A percentile compares a stretch with the other conserved stretches of the same genome.
These are phyloP conservation scores for Sus scrofa DNA, from an alignment of 2,113 vertebrate genomes.

Conservation along the genomic window T2T-Sscrofa CM000823.6:40463001-40463500, in stretches of 20 bases:
- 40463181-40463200: constrained; percentile 42
- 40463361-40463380: too few relatives aligned
- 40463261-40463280: constrained; percentile 44
- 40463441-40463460: too few relatives aligned
- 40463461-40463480: too few relatives aligned
- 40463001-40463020: background rate
- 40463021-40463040: constrained; percentile 8
- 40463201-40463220: background rate
- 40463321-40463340: too few relatives aligned
- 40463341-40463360: too few relatives aligned
- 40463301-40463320: background rate
- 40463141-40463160: background rate
- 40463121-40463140: constrained; percentile 43
- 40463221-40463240: constrained; percentile 37
- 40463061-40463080: constrained; percentile 1
- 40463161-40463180: constrained; percentile 29
- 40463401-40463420: too few relatives aligned
- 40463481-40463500: too few relatives aligned
- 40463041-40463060: background rate
- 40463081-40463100: constrained; percentile 31
- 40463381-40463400: too few relatives aligned
- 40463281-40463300: constrained; percentile 28
- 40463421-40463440: too few relatives aligned
- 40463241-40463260: constrained; percentile 50
- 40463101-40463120: background rate